Evolutionary conservation across 2,113 vertebrate species (phyloP).

Genomic region (Anarhynchus alexandrinus): DNA sequence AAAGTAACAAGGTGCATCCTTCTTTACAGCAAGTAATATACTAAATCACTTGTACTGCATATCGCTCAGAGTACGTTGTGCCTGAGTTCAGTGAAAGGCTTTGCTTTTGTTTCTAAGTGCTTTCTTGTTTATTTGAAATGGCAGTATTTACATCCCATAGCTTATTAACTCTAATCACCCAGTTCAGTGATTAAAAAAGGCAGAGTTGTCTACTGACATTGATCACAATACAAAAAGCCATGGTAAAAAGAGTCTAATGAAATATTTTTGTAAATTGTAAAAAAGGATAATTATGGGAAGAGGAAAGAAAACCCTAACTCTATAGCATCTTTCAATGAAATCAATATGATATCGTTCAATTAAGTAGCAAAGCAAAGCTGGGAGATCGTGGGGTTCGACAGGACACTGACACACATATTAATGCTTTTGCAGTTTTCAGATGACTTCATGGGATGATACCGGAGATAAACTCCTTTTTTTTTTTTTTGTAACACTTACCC

Average conservation of each 20-base stretch:
- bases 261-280: constrained; percentile 16
- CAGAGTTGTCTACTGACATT: constrained; percentile 50
- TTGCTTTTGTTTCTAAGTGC: constrained; percentile 27
- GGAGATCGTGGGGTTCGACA: neutral
- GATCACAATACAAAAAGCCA: constrained; percentile 59
- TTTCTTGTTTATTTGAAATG: constrained; percentile 62
- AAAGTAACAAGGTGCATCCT: neutral
- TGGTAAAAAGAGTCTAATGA: neutral
- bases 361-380: neutral
- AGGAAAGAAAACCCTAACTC: neutral
- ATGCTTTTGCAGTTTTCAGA: neutral
- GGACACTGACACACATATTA: neutral
- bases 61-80: neutral
- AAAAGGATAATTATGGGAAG: neutral
- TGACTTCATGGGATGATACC: neutral
- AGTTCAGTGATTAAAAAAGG: constrained; percentile 61
- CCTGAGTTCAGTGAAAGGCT: constrained; percentile 1
- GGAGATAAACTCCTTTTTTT: neutral
- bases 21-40: neutral
- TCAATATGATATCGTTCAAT: neutral
- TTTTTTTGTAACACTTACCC: neutral
- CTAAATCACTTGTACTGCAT: neutral
- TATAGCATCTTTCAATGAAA: neutral
- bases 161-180: constrained; percentile 63
- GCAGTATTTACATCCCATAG: constrained; percentile 55